Evolutionary conservation across 2,888 invertebrate genomes (phyloP).

Genomic region (Cerceris ruficornis): DNA sequence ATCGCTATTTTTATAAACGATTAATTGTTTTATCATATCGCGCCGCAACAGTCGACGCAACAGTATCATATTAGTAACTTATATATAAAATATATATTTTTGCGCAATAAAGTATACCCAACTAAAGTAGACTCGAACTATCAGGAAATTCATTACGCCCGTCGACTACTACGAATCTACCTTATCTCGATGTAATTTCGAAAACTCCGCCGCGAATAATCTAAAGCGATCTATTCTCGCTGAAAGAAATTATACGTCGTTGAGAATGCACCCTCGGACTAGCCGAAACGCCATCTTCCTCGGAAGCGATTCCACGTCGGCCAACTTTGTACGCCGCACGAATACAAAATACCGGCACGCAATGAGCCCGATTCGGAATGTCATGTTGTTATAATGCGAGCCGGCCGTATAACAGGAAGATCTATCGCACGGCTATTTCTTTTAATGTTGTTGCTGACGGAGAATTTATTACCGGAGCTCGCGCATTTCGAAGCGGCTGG

Average conservation of each 20-base stretch:
- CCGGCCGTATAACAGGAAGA: conserved; percentile 31
- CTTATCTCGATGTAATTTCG: too few relatives aligned
- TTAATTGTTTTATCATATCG: too few relatives aligned
- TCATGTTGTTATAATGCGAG: conserved; percentile 32
- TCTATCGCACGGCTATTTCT: conserved; percentile 50
- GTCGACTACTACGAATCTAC: too few relatives aligned
- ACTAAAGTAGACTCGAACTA: too few relatives aligned
- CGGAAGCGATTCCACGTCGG: conserved; percentile 44
- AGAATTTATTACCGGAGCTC: conserved; percentile 53
- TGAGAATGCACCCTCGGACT: conserved; percentile 21
- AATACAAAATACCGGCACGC: conserved; percentile 49
- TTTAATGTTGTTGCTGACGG: conserved; percentile 57
- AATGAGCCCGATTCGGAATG: conserved; percentile 47
- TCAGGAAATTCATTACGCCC: too few relatives aligned
- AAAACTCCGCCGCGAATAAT: background rate
- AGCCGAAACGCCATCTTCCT: conserved; percentile 34
- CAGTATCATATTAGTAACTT: too few relatives aligned
- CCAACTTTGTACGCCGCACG: conserved; percentile 44
- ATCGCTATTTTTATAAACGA: too few relatives aligned
- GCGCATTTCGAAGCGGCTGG: conserved; percentile 53
- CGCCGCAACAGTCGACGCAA: too few relatives aligned
- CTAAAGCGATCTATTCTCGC: background rate
- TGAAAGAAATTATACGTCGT: conserved; percentile 42
- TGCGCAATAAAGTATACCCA: too few relatives aligned
- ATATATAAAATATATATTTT: too few relatives aligned